Base-by-base conservation (phyloP, 2,797 vertebrate species). In the Lindbergichthys nudifrons region DNA sequence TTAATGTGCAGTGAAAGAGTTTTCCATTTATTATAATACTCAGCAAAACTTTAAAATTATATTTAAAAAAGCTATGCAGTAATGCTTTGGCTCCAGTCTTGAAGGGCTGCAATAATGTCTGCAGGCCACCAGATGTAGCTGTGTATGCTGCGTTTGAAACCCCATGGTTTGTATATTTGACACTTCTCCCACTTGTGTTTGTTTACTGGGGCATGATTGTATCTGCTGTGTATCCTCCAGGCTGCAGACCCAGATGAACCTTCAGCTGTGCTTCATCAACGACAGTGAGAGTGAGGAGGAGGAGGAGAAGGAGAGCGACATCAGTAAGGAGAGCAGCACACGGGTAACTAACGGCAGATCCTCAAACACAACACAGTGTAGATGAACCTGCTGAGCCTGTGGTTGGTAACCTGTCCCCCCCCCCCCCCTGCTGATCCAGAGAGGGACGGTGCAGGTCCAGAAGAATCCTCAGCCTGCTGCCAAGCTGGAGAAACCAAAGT, bases 201-300 rank as follows among this genome's bases (percentile, higher is more conserved):
- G 7, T 6, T 36, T 36, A 2, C 32, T 36, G 32, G 32, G 32
- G 26, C 4, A 1, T 36, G 5, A 32, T 32, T 36, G 8, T 7
- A 2, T 9, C 32, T 36, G 10, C 30, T 42, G 18, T 54, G 23
- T 75, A 0, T 70, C 42, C 42, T 63, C 18, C 70, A 96, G 95
- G 30, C 89, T 95, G 47, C 94, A 94, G 87, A 94, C 93, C 3
- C 94, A 94, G 79, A 95, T 92, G 92, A 96, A 96, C 63, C 93
- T 96, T 8, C 95, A 95, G 88, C 94, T 96, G 10, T 96, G 95
- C 87, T 96, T 96, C 90, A 96, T 95, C 85, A 96, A 96, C 86
- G 92, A 95, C 88, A 95, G 95, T 67, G 94, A 95, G 62, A 96
- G 95, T 73, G 95, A 96, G 58, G 94, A 94, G 0, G 94, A 95